Conservation (phyloP, 2,113 vertebrate species). For the Mastomys coucha region DNA sequence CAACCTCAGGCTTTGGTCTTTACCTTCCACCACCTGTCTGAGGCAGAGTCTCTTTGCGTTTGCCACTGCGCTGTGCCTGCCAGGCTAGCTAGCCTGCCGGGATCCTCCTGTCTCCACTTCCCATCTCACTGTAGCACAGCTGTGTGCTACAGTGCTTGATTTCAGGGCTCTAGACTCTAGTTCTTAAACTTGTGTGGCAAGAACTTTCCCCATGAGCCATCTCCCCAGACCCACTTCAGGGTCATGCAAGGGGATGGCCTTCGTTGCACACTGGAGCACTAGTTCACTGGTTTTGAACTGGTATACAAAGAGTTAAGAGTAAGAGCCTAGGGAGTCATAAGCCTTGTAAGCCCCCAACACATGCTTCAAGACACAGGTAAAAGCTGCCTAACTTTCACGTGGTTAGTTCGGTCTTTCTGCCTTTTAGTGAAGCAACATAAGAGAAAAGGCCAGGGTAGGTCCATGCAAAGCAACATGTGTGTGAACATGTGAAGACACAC, state of each 20-base stretch:
- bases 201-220: neutral
- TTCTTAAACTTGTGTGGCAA: neutral
- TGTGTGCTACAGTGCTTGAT: neutral
- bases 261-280: neutral
- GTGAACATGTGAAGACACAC: neutral
- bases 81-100: neutral
- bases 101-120: neutral
- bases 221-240: neutral
- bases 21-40: neutral
- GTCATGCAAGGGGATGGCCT: neutral
- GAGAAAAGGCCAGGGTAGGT: neutral
- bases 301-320: neutral
- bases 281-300: slow-evolving; percentile 31
- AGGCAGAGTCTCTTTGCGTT: neutral
- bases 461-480: neutral
- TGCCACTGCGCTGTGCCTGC: neutral
- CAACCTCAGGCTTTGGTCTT: neutral
- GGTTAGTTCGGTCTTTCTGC: neutral
- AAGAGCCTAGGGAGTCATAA: neutral
- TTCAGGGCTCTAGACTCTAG: neutral
- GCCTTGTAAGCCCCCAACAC: neutral
- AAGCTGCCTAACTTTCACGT: neutral
- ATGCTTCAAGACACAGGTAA: neutral
- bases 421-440: neutral
- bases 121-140: neutral